Base-by-base conservation (phyloP, 1,140 invertebrate species). In the Linepithema humile region DNA sequence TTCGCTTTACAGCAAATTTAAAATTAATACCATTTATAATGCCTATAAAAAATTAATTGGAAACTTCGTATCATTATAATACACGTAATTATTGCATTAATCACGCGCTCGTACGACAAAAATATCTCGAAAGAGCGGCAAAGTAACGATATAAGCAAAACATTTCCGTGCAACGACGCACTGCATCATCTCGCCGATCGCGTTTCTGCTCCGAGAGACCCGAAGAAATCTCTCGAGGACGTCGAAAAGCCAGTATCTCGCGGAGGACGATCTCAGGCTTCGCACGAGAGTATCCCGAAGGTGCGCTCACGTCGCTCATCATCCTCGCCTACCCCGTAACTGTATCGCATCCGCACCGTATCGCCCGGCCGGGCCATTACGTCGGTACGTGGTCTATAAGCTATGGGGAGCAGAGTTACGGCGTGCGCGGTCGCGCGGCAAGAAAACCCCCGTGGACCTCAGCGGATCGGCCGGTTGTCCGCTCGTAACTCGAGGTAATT, bases 401-500 rank as follows among this genome's bases (percentile, higher is more conserved):
- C 86, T 69, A 87, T 73, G 64, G 50, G 23, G 70, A 88, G 59
- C 82, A 74, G 78, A 85, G 84, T 88, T 85, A 82, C 73, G 77
- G 86, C 26, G 85, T 64, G 80, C 80, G 80, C 73, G 72, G 38
- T 80, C 40, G 59, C 50, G 75, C 50, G 80, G 73, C 82, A 86
- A 86, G 88, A 62, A 86, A 86, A 82, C 57, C 75, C 48, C 69
- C 74, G 75, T 82, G 62, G 84, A 88, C 77, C 77, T n/a, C 57
- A 38, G 43, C 32, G 89, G 87, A 89, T 89, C 83, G 74, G 82
- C 82, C 83, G 87, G 82, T 88, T 74, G 83, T 89, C 82, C 85
- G 85, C 85, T 91, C 88, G 90, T 91, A 90, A 91, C 90, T 90
- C 84, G 78, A 90, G 84, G 89, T 91, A 90, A 91, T 91, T 91